Evolutionary conservation across 1,140 invertebrate species (phyloP).

Genomic region (Littorina saxatilis): DNA sequence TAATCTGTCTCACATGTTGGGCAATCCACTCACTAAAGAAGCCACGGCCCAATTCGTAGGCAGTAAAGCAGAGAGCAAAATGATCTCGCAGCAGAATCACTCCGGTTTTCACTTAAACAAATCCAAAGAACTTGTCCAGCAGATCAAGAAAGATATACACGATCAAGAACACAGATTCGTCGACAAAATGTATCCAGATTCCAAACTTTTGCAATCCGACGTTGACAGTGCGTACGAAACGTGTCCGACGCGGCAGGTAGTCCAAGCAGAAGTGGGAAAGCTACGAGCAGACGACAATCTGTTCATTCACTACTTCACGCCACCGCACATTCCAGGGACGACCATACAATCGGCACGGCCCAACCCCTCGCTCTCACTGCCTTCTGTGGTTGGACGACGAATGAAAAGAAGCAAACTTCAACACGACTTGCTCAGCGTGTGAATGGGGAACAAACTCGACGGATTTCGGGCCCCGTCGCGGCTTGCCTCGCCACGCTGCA

Average conservation of each 20-base stretch:
- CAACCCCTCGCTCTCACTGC: neutral
- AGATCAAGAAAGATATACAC: too few relatives aligned
- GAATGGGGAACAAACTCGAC: slow-evolving; percentile 19
- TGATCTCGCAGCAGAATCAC: too few relatives aligned
- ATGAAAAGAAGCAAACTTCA: neutral
- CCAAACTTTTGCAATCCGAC: too few relatives aligned
- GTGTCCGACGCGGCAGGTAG: slow-evolving; percentile 18
- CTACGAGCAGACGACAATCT: slow-evolving; percentile 14
- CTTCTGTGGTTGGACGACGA: neutral
- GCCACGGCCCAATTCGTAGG: too few relatives aligned
- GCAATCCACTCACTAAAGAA: too few relatives aligned
- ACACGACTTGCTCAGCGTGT: neutral
- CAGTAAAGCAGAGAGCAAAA: too few relatives aligned
- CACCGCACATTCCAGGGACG: slow-evolving; percentile 22
- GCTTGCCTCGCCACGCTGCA: neutral
- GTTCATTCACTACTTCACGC: slow-evolving; percentile 7
- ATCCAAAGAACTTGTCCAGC: too few relatives aligned
- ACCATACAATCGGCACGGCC: neutral
- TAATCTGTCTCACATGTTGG: neutral
- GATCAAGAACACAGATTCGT: too few relatives aligned
- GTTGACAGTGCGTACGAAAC: too few relatives aligned
- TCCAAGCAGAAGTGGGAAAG: neutral
- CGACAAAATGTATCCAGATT: too few relatives aligned
- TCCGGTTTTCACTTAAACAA: too few relatives aligned
- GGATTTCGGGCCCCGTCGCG: slow-evolving; percentile 19